phyloP scores from a whole-genome alignment of 2,888 invertebrate genomes.

The Aspidiotus destructor region DNA sequence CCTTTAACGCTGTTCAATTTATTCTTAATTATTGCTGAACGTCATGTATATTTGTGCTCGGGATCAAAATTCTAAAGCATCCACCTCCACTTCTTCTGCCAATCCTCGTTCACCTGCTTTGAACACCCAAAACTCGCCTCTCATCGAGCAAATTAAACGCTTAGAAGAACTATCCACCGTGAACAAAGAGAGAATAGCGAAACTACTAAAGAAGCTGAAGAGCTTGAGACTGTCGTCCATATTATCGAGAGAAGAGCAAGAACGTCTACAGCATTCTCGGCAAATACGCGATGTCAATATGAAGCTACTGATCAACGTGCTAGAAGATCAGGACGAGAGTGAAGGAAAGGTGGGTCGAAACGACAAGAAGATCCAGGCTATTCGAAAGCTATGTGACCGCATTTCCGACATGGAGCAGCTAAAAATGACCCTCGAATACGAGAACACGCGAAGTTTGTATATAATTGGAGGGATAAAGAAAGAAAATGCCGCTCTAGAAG shows the following conservation, averaged over 20 bases:
- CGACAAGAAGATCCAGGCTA: slow-evolving; percentile 4
- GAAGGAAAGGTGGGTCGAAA: neutral
- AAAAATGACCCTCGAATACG: slow-evolving; percentile 21
- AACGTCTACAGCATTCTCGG: slow-evolving; percentile 10
- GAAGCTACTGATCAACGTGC: slow-evolving; percentile 13
- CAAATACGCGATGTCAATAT: slow-evolving; percentile 12
- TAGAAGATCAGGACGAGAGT: neutral
- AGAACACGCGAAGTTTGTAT: slow-evolving; percentile 15
- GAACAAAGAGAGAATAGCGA: neutral
- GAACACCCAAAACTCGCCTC: too few relatives aligned
- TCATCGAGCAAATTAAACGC: too few relatives aligned
- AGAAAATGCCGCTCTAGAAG: slow-evolving; percentile 10
- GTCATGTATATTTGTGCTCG: too few relatives aligned
- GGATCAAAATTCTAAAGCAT: too few relatives aligned
- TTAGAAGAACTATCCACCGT: neutral
- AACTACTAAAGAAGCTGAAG: slow-evolving; percentile 1
- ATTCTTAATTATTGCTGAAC: too few relatives aligned
- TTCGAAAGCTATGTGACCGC: slow-evolving; percentile 8
- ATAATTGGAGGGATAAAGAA: slow-evolving; percentile 15
- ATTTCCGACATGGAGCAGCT: slow-evolving; percentile 12
- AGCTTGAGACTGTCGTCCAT: slow-evolving; percentile 1
- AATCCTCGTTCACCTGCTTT: too few relatives aligned
- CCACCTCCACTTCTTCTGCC: too few relatives aligned
- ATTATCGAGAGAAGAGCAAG: slow-evolving; percentile 13
- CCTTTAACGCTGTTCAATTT: too few relatives aligned